Evolutionary conservation across 2,888 invertebrate species (phyloP).

Genomic region (Tetranychus truncatus): DNA sequence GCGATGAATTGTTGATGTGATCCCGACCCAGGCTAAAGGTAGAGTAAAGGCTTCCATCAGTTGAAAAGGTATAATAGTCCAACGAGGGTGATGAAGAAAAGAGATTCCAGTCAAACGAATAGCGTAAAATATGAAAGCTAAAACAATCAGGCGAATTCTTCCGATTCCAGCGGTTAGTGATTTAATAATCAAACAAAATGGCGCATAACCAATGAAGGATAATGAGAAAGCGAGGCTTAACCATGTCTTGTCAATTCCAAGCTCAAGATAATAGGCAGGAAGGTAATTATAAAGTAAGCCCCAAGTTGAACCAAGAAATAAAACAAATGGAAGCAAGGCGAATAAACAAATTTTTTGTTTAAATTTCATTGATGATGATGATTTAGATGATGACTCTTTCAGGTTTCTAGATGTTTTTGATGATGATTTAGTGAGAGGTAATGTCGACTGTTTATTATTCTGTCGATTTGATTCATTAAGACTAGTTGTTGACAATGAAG

Average conservation of each 20-base stretch:
- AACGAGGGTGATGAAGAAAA: conserved; percentile 20
- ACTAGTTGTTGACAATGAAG: conserved; percentile 13
- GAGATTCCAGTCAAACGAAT: conserved; percentile 31
- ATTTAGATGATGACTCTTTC: not conserved
- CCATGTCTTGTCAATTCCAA: conserved; percentile 21
- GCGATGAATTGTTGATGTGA: conserved; percentile 35
- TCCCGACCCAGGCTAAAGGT: conserved; percentile 24
- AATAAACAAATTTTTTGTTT: conserved; percentile 8
- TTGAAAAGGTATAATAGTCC: conserved; percentile 25
- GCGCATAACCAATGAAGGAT: conserved; percentile 19
- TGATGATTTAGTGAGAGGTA: not conserved
- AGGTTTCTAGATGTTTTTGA: conserved; percentile 3
- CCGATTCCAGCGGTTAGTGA: conserved; percentile 25
- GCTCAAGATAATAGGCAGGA: conserved; percentile 29
- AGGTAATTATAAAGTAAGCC: conserved; percentile 58
- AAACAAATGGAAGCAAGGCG: conserved; percentile 36
- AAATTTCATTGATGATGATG: conserved; percentile 6
- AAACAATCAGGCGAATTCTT: conserved; percentile 22
- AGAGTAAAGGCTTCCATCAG: conserved; percentile 26
- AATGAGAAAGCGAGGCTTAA: conserved; percentile 22
- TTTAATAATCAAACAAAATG: conserved; percentile 24
- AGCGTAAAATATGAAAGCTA: conserved; percentile 25
- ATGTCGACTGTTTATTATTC: not conserved
- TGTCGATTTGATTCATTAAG: not conserved
- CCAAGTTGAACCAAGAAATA: conserved; percentile 56